Evolutionary conservation across 1,140 invertebrate genomes (phyloP), one percentile per base, ranked within the genome.

Genomic region (Melipona quadrifasciata): DNA sequence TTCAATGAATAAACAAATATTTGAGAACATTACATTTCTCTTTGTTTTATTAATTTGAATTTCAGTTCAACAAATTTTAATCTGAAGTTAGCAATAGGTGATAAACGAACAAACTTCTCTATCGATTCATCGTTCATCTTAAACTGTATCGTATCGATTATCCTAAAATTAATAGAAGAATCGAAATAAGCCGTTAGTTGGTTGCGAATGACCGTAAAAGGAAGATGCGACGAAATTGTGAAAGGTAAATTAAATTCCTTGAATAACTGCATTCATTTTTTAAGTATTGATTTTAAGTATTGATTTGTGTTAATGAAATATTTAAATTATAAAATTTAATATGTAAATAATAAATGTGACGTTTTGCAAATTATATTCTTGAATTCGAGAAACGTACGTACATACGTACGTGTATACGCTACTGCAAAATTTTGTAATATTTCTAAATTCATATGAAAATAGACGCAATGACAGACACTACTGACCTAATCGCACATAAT

Each of bases 1-100:
- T 88, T 34, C 24, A 65, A 58, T 14, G 70, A 84, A 77, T 87
- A 87, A 85, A 87, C 3, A 51, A n/a, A 19, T 21, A 47, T 80
- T 81, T 68, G 58, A 34, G 8, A 68, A 55, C 24, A n/a, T 39
- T 14, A 16, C 4, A 2, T 39, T 8, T 31, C 0, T 21, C 2
- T 19, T 53, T 64, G 1, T 51, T 55, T 34, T 2, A 27, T 21
- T 2, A 51, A 27, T 72, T 3, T 31, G 17, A 8, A 61, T 75
- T 58, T 24, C 14, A 65, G 17, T 12, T 27, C 21, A 24, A n/a
- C 1, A 2, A 19, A 64, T 47, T 47, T 8, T 47, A 47, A 61
- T 12, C 12, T 14, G 24, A 61, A 61, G 5, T 10, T n/a, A 61
- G 58, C 58, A 47, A 47, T 47, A 47, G 39, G 8, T 6, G 39